phyloP scores from a whole-genome alignment of 2,113 vertebrate genomes.

The Rynchops niger region DNA sequence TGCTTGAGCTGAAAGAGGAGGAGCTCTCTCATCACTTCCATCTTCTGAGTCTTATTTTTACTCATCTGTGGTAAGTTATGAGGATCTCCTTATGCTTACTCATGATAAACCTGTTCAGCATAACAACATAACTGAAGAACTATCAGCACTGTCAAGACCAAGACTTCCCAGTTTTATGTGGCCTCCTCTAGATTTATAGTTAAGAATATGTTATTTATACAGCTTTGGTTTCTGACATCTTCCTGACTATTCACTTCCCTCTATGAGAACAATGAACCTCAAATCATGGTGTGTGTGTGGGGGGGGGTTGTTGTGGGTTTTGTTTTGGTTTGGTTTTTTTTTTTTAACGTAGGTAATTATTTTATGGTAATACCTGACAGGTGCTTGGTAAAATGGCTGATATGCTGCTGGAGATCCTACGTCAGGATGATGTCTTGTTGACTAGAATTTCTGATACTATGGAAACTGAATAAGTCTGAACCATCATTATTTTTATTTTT shows the following conservation, averaged over 20 bases:
- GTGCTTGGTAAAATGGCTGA: not conserved
- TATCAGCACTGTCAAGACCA: not conserved
- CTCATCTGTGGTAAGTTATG: not conserved
- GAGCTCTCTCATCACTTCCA: not conserved
- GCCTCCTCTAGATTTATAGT: not conserved
- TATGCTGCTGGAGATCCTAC: not conserved
- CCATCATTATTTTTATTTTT: slow-evolving; percentile 12
- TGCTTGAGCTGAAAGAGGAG: not conserved
- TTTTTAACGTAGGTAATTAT: not conserved
- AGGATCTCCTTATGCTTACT: not conserved
- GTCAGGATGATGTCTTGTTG: not conserved
- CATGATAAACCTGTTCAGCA: not conserved
- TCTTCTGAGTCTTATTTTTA: not conserved
- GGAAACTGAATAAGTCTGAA: not conserved
- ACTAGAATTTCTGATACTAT: not conserved
- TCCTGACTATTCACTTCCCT: not conserved
- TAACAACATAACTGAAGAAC: not conserved
- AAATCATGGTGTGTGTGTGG: not conserved
- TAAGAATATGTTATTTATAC: not conserved
- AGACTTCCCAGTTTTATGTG: not conserved
- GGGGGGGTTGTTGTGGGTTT: accelerated
- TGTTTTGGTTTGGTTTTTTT: too few species aligned
- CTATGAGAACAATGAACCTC: not conserved
- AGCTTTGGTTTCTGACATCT: not conserved
- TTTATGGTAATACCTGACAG: not conserved